These are phyloP conservation scores for Charaxes varanes DNA, from an alignment of 1,140 invertebrate species.

Conservation along the genomic window DNA sequence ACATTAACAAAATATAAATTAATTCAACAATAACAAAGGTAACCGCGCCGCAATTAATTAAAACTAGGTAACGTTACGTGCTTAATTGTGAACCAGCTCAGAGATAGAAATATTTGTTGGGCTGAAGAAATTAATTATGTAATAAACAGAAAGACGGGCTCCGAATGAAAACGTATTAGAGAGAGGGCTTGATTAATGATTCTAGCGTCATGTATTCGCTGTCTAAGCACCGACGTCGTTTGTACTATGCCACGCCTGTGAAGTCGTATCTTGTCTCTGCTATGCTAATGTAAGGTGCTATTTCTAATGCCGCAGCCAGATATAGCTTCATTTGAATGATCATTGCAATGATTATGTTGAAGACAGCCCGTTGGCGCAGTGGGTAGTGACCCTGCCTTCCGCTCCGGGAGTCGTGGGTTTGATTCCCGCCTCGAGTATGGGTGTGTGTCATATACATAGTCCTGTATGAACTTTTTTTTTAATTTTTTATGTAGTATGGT, in stretches of 20 bases:
- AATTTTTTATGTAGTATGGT: too few species aligned
- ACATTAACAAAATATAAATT: too few species aligned
- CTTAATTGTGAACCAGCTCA: slow-evolving; percentile 41
- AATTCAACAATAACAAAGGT: too few species aligned
- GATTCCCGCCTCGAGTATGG: too few species aligned
- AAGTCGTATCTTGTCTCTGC: slow-evolving; percentile 30
- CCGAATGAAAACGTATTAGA: slow-evolving; percentile 65
- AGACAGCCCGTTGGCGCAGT: too few species aligned
- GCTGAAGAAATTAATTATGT: slow-evolving; percentile 63
- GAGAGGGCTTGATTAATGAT: slow-evolving; percentile 64
- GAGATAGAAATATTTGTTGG: slow-evolving; percentile 41
- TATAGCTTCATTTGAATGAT: too few species aligned
- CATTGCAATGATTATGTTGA: too few species aligned
- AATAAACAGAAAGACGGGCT: slow-evolving; percentile 56
- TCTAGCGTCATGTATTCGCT: slow-evolving; percentile 37
- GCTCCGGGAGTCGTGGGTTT: too few species aligned
- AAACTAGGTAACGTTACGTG: slow-evolving; percentile 51
- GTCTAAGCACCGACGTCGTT: slow-evolving; percentile 26
- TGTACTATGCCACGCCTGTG: slow-evolving; percentile 15
- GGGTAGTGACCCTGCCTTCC: too few species aligned
- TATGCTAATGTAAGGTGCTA: slow-evolving; percentile 58
- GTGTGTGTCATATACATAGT: too few species aligned
- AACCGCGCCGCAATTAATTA: slow-evolving; percentile 69
- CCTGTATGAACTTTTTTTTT: too few species aligned
- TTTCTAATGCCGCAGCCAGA: too few species aligned